phyloP scores from a whole-genome alignment of 37 sponge, comb jelly and placozoan species.

The Halichondria panicea region DNA sequence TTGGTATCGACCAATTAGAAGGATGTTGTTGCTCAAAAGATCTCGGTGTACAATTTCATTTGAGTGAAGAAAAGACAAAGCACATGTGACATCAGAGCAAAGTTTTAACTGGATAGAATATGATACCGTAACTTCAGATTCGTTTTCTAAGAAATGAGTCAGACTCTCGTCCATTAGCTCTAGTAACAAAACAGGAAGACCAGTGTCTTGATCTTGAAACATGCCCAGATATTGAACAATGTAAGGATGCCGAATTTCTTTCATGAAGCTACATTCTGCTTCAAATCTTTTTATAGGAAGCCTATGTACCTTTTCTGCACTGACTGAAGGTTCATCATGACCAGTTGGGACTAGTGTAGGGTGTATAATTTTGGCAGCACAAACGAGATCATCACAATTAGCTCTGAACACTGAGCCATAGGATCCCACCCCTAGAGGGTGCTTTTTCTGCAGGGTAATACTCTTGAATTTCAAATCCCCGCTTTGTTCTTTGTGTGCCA shows the following conservation, averaged over 20 bases:
- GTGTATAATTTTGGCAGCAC: constrained; percentile 40
- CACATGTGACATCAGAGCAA: constrained; percentile 32
- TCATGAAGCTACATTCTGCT: constrained; percentile 10
- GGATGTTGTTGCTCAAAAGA: constrained; percentile 54
- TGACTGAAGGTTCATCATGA: background rate
- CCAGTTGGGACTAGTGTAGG: background rate
- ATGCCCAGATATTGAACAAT: constrained; percentile 29
- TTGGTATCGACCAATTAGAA: constrained; percentile 2
- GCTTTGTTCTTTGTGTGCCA: too few relatives aligned
- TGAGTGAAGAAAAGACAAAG: constrained; percentile 36
- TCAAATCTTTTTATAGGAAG: background rate
- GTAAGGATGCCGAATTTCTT: constrained; percentile 28
- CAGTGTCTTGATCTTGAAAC: constrained; percentile 4
- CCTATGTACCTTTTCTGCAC: background rate
- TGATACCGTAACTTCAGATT: constrained; percentile 3
- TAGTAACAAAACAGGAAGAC: constrained; percentile 21
- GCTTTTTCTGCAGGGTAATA: too few relatives aligned
- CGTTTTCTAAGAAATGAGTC: constrained; percentile 33
- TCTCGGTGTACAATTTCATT: constrained; percentile 33
- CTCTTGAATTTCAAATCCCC: too few relatives aligned
- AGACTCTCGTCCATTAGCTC: constrained; percentile 61
- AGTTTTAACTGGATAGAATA: constrained; percentile 21
- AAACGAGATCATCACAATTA: constrained; percentile 20
- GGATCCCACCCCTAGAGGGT: constrained; percentile 10
- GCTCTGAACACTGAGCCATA: constrained; percentile 45